phyloP scores from a whole-genome alignment of 2,888 invertebrate species.

The Proisotoma minuta region DNA sequence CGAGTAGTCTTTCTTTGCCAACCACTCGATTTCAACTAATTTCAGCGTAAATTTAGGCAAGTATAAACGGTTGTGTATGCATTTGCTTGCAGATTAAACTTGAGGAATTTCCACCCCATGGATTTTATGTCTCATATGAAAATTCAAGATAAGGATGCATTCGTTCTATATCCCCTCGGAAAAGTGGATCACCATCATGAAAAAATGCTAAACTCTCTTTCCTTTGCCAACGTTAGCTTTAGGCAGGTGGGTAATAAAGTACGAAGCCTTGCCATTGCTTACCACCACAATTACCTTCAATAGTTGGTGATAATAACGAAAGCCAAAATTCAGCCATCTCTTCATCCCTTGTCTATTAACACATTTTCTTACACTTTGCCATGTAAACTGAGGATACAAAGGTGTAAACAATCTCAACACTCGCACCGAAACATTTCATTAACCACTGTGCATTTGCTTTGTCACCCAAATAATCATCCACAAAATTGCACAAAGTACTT shows the following conservation, averaged over 20 bases:
- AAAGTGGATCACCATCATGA: constrained; percentile 33
- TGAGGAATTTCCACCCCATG: constrained; percentile 24
- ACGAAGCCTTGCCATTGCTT: neutral
- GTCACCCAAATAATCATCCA: neutral
- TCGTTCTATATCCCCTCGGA: constrained; percentile 23
- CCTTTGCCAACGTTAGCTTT: neutral
- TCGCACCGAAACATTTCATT: too few relatives aligned
- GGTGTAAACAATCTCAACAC: neutral
- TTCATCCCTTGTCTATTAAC: constrained; percentile 12
- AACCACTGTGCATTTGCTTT: neutral
- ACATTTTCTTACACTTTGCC: constrained; percentile 9
- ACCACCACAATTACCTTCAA: neutral
- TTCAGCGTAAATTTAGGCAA: constrained; percentile 1
- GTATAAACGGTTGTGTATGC: neutral
- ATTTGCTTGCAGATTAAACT: constrained; percentile 24
- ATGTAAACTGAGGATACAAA: too few relatives aligned
- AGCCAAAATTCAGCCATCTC: neutral
- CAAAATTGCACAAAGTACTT: neutral
- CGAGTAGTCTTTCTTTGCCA: neutral
- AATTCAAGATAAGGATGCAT: constrained; percentile 18
- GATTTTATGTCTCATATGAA: constrained; percentile 23
- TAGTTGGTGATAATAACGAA: neutral
- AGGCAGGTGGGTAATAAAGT: neutral
- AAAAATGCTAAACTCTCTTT: constrained; percentile 12
- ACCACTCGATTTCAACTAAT: constrained; percentile 13